A percentile compares a stretch with the other conserved stretches of the same genome.
phyloP scores from a whole-genome alignment of 2,888 invertebrate species.

The Epistrophe eligans region DNA sequence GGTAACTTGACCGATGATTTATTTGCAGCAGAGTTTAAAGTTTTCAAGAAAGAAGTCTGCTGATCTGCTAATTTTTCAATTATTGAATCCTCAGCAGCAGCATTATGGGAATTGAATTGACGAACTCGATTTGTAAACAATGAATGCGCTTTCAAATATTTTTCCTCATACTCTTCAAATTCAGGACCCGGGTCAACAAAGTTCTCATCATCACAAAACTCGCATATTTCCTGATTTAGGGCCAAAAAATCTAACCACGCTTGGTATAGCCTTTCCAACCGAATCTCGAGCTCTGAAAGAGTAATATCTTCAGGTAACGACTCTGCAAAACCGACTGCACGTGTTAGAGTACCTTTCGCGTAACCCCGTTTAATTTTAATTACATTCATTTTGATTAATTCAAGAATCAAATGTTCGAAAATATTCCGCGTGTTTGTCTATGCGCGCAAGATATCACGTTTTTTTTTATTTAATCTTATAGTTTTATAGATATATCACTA shows the following conservation, averaged over 20 bases:
- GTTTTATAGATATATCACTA: not conserved
- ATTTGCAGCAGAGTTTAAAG: not conserved
- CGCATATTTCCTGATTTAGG: not conserved
- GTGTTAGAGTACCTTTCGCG: not conserved
- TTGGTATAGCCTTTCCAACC: too few relatives aligned
- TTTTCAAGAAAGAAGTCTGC: not conserved
- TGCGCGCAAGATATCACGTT: too few relatives aligned
- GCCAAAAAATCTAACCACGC: slow-evolving; percentile 9
- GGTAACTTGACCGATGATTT: not conserved
- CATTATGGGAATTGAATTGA: not conserved
- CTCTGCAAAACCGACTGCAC: not conserved
- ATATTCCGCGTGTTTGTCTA: not conserved
- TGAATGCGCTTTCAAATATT: not conserved
- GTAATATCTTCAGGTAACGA: not conserved
- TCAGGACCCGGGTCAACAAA: not conserved
- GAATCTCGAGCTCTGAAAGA: not conserved
- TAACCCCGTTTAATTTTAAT: not conserved
- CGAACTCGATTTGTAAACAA: not conserved
- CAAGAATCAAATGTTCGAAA: not conserved
- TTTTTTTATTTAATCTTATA: too few relatives aligned
- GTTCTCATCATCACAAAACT: slow-evolving; percentile 9
- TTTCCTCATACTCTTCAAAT: not conserved
- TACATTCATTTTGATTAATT: not conserved
- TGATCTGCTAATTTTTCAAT: not conserved
- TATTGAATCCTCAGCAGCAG: not conserved